These are phyloP conservation scores for Solea solea DNA, from an alignment of 2,113 vertebrate species.

Conservation along the genomic window DNA sequence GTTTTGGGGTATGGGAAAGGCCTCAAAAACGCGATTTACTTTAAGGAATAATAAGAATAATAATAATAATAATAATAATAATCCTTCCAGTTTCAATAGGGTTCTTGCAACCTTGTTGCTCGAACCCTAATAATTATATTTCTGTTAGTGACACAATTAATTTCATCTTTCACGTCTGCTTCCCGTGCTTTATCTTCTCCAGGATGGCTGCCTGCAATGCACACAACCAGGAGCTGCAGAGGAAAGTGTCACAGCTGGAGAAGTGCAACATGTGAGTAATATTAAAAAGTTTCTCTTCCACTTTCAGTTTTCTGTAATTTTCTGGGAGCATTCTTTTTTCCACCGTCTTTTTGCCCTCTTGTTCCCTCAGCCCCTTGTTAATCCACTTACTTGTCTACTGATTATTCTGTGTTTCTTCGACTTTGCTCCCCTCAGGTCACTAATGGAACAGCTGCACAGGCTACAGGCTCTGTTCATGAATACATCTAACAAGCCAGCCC, in stretches of 20 bases:
- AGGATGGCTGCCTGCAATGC: constrained; percentile 90
- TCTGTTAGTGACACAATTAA: too few species aligned
- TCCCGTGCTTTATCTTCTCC: constrained; percentile 1
- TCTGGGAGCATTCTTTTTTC: neutral
- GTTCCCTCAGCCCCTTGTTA: neutral
- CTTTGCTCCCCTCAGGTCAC: constrained; percentile 80
- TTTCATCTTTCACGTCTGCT: too few species aligned
- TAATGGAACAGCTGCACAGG: constrained; percentile 91
- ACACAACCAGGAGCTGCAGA: constrained; percentile 95
- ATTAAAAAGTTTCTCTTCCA: constrained; percentile 19
- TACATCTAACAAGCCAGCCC: constrained; percentile 88
- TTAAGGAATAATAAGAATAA: too few species aligned
- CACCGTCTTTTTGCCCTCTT: neutral
- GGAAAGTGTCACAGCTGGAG: constrained; percentile 94
- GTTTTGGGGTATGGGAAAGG: too few species aligned
- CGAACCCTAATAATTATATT: too few species aligned
- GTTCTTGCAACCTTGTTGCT: too few species aligned
- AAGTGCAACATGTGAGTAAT: constrained; percentile 92
- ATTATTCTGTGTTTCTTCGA: neutral
- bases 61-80: too few species aligned
- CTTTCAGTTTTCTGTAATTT: constrained; percentile 7
- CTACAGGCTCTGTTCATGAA: constrained; percentile 90
- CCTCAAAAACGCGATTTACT: too few species aligned
- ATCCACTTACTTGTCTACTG: constrained; percentile 11
- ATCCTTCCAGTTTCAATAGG: too few species aligned